phyloP scores from a whole-genome alignment of 2,888 invertebrate species.

The Drosophila kambysellisi region DNA sequence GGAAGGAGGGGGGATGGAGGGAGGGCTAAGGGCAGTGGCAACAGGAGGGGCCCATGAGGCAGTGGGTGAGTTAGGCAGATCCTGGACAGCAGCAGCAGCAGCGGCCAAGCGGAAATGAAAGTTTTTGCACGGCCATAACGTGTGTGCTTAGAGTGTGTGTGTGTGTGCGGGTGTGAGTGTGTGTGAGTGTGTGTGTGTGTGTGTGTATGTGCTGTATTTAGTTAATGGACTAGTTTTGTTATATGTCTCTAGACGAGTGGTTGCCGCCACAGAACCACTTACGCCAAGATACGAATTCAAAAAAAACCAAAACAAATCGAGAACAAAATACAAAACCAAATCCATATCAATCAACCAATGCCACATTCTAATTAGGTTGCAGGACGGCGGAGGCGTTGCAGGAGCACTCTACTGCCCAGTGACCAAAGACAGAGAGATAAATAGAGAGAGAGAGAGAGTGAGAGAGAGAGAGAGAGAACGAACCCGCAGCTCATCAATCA shows the following conservation, averaged over 20 bases:
- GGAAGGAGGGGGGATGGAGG: not conserved
- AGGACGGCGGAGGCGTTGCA: not conserved
- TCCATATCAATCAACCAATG: slow-evolving; percentile 45
- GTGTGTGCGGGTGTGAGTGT: slow-evolving; percentile 14
- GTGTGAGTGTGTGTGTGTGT: slow-evolving; percentile 18
- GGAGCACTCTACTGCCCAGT: not conserved
- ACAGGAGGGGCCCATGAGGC: not conserved
- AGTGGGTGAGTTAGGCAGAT: slow-evolving; percentile 4
- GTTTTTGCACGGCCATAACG: slow-evolving; percentile 45
- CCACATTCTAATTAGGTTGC: slow-evolving; percentile 2
- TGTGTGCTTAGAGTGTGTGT: not conserved
- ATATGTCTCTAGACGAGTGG: slow-evolving; percentile 22
- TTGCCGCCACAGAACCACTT: slow-evolving; percentile 13
- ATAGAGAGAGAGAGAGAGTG: not conserved
- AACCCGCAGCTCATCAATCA: slow-evolving; percentile 49
- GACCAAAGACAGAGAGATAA: not conserved
- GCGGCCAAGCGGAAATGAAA: slow-evolving; percentile 68
- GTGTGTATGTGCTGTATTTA: slow-evolving; percentile 40
- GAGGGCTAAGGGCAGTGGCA: not conserved
- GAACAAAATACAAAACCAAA: slow-evolving; percentile 15
- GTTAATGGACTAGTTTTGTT: slow-evolving; percentile 72
- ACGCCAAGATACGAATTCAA: slow-evolving; percentile 14
- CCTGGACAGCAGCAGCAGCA: slow-evolving; percentile 4
- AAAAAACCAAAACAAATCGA: slow-evolving; percentile 23
- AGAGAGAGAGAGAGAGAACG: not conserved